Evolutionary conservation across 2,113 vertebrate genomes (phyloP).

Genomic region (Macaca fascicularis): T2T-MFA8v1.1 NC_088378.1:155917001-155917500

Average conservation of each 20-base stretch:
- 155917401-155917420: neutral
- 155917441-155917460: neutral
- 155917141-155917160: neutral
- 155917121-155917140: neutral
- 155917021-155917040: neutral
- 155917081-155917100: constrained; percentile 42
- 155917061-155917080: constrained; percentile 33
- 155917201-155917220: neutral
- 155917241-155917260: neutral
- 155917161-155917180: neutral
- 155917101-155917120: neutral
- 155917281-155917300: constrained; percentile 6
- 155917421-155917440: neutral
- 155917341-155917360: constrained; percentile 26
- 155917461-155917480: neutral
- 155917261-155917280: neutral
- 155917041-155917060: neutral
- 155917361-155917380: constrained; percentile 9
- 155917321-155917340: constrained; percentile 14
- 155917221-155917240: neutral
- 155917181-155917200: neutral
- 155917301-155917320: neutral
- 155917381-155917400: neutral
- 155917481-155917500: constrained; percentile 29
- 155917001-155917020: neutral